These are phyloP conservation scores for Dryas iulia DNA, from an alignment of 1,140 invertebrate genomes.

Conservation along the genomic window DNA sequence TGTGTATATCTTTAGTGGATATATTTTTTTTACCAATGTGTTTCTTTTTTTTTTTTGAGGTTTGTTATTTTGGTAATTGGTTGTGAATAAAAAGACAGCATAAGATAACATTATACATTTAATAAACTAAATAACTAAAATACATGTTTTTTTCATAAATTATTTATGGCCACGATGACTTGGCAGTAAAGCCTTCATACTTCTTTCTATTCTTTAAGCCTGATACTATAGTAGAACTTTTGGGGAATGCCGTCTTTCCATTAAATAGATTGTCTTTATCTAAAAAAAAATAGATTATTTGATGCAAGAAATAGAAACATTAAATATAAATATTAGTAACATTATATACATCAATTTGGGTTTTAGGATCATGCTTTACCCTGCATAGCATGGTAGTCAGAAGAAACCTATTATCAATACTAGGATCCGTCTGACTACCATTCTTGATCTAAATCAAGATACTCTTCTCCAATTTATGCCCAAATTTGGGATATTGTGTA, in stretches of 20 bases:
- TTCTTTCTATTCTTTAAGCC: constrained; percentile 91
- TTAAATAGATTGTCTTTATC: constrained; percentile 90
- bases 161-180: constrained; percentile 81
- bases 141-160: neutral
- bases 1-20: no score
- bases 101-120: constrained; percentile 3
- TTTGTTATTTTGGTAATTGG: no score
- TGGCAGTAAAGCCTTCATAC: constrained; percentile 86
- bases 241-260: constrained; percentile 91
- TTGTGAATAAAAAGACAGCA: neutral
- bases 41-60: no score
- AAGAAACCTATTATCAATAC: no score
- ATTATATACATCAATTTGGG: no score
- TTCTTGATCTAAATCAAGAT: no score
- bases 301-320: neutral
- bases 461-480: no score
- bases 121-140: constrained; percentile 11
- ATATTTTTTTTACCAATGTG: no score
- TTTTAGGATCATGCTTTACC: no score
- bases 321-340: neutral
- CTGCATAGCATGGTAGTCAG: no score
- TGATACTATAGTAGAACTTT: constrained; percentile 90
- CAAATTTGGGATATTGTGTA: no score
- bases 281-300: constrained; percentile 57
- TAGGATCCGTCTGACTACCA: no score